Evolutionary conservation across 2,797 vertebrate genomes (phyloP), one percentile per base, ranked within the genome.

Genomic region (Cyprinella venusta): DNA sequence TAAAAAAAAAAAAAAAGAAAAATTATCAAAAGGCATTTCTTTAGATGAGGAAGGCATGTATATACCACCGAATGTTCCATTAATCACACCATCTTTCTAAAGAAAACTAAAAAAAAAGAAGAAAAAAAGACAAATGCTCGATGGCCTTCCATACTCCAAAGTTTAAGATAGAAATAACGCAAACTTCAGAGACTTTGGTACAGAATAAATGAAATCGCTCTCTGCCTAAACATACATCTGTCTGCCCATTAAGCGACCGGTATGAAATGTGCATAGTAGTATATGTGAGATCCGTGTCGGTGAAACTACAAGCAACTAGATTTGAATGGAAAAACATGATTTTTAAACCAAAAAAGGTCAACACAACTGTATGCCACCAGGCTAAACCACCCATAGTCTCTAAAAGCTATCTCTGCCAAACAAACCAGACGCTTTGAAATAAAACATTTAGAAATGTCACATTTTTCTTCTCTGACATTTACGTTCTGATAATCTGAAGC

Each of bases 101-200:
- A 33, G 30, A 33, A 33, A 68, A 63, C 10, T 19, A 74, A 90
- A 88, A 85, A 87, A 88, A 76, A 88, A 85, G 26, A 85, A 88
- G 1, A 77, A 83, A 88, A 91, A 81, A 26, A 69, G 5, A 52
- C 18, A 26, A 45, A 50, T 30, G 6, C 26, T 61, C 21, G 36
- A 36, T 86, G 70, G 75, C 74, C 50, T 78, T 85, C 15, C 48
- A 42, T 70, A 84, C 52, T 72, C 63, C 71, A 86, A 79, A 76
- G 68, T 56, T 33, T 30, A 40, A 45, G 69, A 81, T 45, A 56
- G 38, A 78, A 83, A 81, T 40, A 83, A 87, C 65, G 54, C 19
- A 89, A 90, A 48, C 56, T 86, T 88, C 71, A 84, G 89, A 92
- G 87, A 93, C 93, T 95, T 94, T 95, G 94, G 94, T 94, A 67